Percentiles rank a stretch among this genome's conserved stretches.
These are phyloP conservation scores for Echeneis naucrates DNA, from an alignment of 2,797 vertebrate species.

Conservation along the genomic window DNA sequence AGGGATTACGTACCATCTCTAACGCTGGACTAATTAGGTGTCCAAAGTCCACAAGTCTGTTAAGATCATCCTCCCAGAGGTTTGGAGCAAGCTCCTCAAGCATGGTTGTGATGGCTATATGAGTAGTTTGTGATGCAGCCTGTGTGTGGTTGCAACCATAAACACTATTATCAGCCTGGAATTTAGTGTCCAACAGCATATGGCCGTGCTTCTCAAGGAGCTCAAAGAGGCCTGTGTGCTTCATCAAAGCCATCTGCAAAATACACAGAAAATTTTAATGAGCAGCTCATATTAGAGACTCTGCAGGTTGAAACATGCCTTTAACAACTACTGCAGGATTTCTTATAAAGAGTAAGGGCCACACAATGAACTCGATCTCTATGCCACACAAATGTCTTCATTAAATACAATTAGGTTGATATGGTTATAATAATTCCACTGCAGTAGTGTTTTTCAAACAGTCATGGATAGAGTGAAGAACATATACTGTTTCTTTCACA, in stretches of 20 bases:
- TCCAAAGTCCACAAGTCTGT: constrained; percentile 89
- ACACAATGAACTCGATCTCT: too few species aligned
- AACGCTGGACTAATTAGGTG: constrained; percentile 88
- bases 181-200: constrained; percentile 85
- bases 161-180: constrained; percentile 73
- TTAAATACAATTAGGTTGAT: too few species aligned
- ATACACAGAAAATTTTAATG: rapidly evolving
- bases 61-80: constrained; percentile 89
- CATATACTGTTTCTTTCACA: too few species aligned
- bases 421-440: too few species aligned
- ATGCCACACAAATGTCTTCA: background rate
- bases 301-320: too few species aligned
- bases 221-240: constrained; percentile 87
- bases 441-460: too few species aligned
- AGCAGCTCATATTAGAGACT: background rate
- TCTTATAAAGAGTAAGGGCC: too few species aligned
- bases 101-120: constrained; percentile 87
- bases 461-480: too few species aligned
- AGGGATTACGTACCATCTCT: constrained; percentile 83
- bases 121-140: constrained; percentile 79
- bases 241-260: constrained; percentile 89
- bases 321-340: too few species aligned
- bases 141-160: constrained; percentile 40
- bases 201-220: constrained; percentile 83
- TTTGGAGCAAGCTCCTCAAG: constrained; percentile 89